Evolutionary conservation across 2,797 vertebrate species (phyloP).

Genomic region (Poeciliopsis presidionis): DNA sequence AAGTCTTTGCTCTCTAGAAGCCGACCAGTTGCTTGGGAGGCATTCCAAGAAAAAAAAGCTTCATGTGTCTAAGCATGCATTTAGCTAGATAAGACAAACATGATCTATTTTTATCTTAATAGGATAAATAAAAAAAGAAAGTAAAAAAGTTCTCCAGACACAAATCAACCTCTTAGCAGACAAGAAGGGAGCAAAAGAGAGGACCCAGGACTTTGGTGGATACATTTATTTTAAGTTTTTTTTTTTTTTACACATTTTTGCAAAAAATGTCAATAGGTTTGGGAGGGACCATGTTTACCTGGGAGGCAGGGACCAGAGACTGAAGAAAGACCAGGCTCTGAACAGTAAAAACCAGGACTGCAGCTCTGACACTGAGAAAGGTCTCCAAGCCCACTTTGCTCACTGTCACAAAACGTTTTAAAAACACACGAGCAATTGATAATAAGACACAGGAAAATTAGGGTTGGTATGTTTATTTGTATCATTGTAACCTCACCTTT

Average conservation of each 20-base stretch:
- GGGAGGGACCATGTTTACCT: constrained; percentile 59
- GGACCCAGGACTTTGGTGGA: background rate
- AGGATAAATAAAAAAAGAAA: background rate
- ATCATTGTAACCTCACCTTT: background rate
- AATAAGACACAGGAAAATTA: background rate
- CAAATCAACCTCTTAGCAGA: background rate
- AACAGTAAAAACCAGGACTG: constrained; percentile 80
- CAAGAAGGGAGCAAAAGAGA: background rate
- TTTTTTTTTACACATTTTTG: background rate
- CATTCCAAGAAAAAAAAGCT: background rate
- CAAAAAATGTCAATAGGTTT: background rate
- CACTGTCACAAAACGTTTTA: constrained; percentile 63
- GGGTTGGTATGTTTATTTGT: background rate
- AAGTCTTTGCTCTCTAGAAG: background rate
- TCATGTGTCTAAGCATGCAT: background rate
- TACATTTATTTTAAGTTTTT: background rate
- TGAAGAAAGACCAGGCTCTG: constrained; percentile 71
- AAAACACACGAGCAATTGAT: background rate
- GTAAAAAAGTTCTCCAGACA: background rate
- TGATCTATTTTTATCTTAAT: background rate
- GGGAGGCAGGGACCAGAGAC: constrained; percentile 79
- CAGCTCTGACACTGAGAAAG: constrained; percentile 77
- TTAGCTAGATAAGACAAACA: background rate
- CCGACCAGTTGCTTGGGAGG: background rate
- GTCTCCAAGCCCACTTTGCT: constrained; percentile 65